Base-by-base conservation (phyloP, 2,113 vertebrate species). In the Panthera uncia region DNA sequence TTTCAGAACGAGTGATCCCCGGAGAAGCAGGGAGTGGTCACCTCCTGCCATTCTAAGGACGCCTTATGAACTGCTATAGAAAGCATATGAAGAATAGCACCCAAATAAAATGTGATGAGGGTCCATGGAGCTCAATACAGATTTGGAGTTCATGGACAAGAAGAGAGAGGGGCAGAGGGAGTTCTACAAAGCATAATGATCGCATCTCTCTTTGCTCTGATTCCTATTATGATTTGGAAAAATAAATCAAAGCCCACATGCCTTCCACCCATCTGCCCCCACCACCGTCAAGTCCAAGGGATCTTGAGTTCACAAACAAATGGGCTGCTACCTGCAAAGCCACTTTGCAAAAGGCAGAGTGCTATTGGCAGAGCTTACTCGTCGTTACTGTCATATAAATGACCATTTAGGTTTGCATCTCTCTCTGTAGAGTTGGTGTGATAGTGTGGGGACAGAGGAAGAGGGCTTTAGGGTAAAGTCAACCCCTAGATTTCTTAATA, bases 1-100 rank as follows among this genome's bases (percentile, higher is more conserved):
- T 98, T 98, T 98, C 98, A 89, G 86, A 94, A 95, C 13, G 95
- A 91, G 57, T 7, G 48, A 69, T 96, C 98, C 79, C 96, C 52
- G 3, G 97, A 89, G 98, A 91, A 52, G 63, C 79, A 82, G 96
- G 97, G 96, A 87, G 50, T 38, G 76, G 97, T 98, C 97, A 97
- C 97, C 97, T 98, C 98, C 98, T 89, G 76, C 25, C 36, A 10
- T 79, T 98, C 97, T 55, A 89, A 69, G 94, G 97, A 92, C 52
- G 76, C 94, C 97, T 97, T 97, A 86, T 55, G 80, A 92, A 76
- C 33, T 21, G 50, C 80, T 69, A 19, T 0, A 16, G 82, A 91
- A 96, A 97, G 89, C 1, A 3, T 69, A 50, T 19, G 61, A 97
- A 95, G 97, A 73, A 68, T 21, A 97, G 57, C 92, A 81, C 95